Evolutionary conservation across 1,140 invertebrate species (phyloP).

Genomic region (Drosophila kurseongensis): DNA sequence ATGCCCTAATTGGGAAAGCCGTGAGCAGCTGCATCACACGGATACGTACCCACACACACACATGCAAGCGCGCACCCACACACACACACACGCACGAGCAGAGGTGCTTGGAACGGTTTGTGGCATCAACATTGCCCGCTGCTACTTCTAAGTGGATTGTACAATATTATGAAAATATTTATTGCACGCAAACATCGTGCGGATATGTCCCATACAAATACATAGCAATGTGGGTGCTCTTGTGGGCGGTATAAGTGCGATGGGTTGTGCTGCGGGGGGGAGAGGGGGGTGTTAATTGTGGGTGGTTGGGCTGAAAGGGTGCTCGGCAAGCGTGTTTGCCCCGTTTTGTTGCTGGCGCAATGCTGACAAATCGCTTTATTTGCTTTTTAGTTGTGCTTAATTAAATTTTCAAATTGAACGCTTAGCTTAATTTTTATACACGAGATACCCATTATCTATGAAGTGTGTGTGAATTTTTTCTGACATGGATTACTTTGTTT

Average conservation of each 20-base stretch:
- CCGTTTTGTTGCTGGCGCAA: slow-evolving; percentile 50
- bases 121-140: slow-evolving; percentile 34
- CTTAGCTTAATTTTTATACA: slow-evolving; percentile 42
- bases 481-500: neutral
- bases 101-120: slow-evolving; percentile 28
- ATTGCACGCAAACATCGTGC: slow-evolving; percentile 64
- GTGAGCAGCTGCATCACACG: slow-evolving; percentile 41
- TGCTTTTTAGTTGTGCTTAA: slow-evolving; percentile 69
- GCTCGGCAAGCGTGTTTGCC: slow-evolving; percentile 5
- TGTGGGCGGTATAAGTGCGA: slow-evolving; percentile 3
- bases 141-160: slow-evolving; percentile 64
- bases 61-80: slow-evolving; percentile 2
- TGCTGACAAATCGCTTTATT: slow-evolving; percentile 69
- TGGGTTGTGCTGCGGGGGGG: slow-evolving; percentile 3
- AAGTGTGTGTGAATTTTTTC: no score
- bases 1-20: slow-evolving; percentile 65
- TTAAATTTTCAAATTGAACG: slow-evolving; percentile 69
- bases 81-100: slow-evolving; percentile 1
- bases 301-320: slow-evolving; percentile 1
- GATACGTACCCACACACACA: slow-evolving; percentile 10
- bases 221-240: slow-evolving; percentile 11
- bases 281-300: neutral
- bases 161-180: slow-evolving; percentile 79
- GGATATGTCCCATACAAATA: slow-evolving; percentile 13
- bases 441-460: slow-evolving; percentile 13